Percentiles rank a stretch among this genome's conserved stretches.
Conservation (phyloP, 1,140 invertebrate species). For the Solenopsis invicta region DNA sequence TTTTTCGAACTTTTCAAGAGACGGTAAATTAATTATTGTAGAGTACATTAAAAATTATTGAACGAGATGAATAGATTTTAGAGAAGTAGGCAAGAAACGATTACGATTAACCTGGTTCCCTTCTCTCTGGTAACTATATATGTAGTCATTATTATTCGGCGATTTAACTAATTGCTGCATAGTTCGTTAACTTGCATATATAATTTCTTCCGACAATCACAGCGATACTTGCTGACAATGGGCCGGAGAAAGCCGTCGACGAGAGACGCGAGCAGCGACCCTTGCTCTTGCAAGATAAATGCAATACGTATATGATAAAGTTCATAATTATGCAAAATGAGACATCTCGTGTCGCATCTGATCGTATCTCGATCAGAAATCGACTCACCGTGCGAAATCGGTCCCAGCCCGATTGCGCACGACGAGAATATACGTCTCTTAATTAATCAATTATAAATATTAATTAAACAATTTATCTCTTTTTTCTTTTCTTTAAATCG, state of each 20-base stretch:
- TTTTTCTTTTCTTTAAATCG: neutral
- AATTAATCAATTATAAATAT: constrained; percentile 43
- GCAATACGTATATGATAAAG: constrained; percentile 61
- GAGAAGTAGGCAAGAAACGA: constrained; percentile 40
- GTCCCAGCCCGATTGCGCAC: constrained; percentile 66
- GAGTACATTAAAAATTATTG: constrained; percentile 25
- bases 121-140: constrained; percentile 13
- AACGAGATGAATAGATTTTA: constrained; percentile 27
- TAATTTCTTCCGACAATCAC: constrained; percentile 44
- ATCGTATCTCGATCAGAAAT: constrained; percentile 50
- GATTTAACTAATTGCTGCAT: constrained; percentile 54
- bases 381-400: constrained; percentile 44
- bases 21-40: constrained; percentile 19
- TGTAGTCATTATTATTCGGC: constrained; percentile 49
- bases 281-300: constrained; percentile 42
- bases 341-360: constrained; percentile 50
- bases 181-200: constrained; percentile 48
- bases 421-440: constrained; percentile 48
- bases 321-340: constrained; percentile 72
- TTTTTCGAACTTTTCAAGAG: constrained; percentile 13
- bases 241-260: constrained; percentile 45
- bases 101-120: constrained; percentile 16
- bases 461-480: constrained; percentile 52
- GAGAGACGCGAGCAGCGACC: constrained; percentile 61
- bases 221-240: constrained; percentile 45